A percentile compares a stretch with the other conserved stretches of the same genome.
These are phyloP conservation scores for Stegodyphus mimosarum DNA, from an alignment of 1,140 invertebrate genomes.

Conservation along the genomic window DNA sequence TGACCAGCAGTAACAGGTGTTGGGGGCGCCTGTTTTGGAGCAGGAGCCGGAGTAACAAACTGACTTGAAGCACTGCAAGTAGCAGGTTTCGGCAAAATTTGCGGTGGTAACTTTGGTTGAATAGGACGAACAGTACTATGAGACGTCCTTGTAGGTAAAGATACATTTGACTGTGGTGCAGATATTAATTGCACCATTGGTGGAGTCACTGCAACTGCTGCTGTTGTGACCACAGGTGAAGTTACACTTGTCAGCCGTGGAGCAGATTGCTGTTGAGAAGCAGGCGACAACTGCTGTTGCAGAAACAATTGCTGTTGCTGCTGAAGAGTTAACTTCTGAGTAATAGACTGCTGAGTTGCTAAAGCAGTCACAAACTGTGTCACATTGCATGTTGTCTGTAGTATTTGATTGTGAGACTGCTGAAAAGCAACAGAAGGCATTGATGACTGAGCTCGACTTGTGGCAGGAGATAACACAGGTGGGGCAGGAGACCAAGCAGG, in stretches of 20 bases:
- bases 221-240: slow-evolving; percentile 29
- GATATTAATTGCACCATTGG: slow-evolving; percentile 61
- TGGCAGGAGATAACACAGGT: slow-evolving; percentile 53
- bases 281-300: slow-evolving; percentile 20
- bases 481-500: slow-evolving; percentile 55
- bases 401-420: slow-evolving; percentile 49
- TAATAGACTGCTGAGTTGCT: slow-evolving; percentile 6
- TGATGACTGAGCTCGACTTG: slow-evolving; percentile 14
- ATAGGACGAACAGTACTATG: slow-evolving; percentile 60
- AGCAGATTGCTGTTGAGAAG: slow-evolving; percentile 22
- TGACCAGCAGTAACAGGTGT: slow-evolving; percentile 33
- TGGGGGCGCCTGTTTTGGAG: slow-evolving; percentile 34
- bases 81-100: slow-evolving; percentile 65
- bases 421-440: slow-evolving; percentile 54
- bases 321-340: slow-evolving; percentile 41
- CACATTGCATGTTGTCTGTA: slow-evolving; percentile 44
- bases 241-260: slow-evolving; percentile 23
- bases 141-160: slow-evolving; percentile 23
- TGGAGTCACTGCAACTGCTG: slow-evolving; percentile 23
- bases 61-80: slow-evolving; percentile 50
- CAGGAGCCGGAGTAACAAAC: slow-evolving; percentile 46
- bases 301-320: slow-evolving; percentile 15
- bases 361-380: slow-evolving; percentile 54
- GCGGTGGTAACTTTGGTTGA: slow-evolving; percentile 64
- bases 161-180: slow-evolving; percentile 40